Evolutionary conservation across 2,888 invertebrate species (phyloP).

Genomic region (Orthosia gracilis): DNA sequence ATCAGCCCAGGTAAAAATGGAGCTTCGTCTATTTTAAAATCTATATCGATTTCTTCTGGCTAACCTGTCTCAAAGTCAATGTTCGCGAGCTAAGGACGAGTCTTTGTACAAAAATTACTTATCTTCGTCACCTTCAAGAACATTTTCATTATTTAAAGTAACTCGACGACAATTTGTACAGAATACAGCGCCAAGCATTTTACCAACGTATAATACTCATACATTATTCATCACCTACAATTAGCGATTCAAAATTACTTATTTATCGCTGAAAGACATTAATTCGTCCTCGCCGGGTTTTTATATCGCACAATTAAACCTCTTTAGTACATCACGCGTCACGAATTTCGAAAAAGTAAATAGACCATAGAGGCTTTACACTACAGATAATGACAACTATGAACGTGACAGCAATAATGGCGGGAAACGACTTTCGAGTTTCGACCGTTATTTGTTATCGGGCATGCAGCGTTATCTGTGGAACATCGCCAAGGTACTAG

Average conservation of each 20-base stretch:
- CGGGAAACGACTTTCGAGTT: slow-evolving; percentile 75
- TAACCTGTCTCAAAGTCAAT: slow-evolving; percentile 46
- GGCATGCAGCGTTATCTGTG: slow-evolving; percentile 78
- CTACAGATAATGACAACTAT: slow-evolving; percentile 76
- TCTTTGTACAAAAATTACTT: slow-evolving; percentile 53
- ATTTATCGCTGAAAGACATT: slow-evolving; percentile 68
- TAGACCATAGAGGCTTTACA: slow-evolving; percentile 77
- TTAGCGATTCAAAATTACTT: slow-evolving; percentile 71
- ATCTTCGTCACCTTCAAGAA: slow-evolving; percentile 63
- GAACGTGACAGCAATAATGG: slow-evolving; percentile 81
- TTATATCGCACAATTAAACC: slow-evolving; percentile 68
- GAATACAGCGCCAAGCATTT: slow-evolving; percentile 55
- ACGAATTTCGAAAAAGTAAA: slow-evolving; percentile 79
- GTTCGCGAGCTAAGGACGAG: slow-evolving; percentile 45
- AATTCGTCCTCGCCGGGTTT: slow-evolving; percentile 63
- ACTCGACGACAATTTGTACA: slow-evolving; percentile 60
- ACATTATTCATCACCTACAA: slow-evolving; percentile 67
- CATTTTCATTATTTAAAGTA: slow-evolving; percentile 67
- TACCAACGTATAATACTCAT: slow-evolving; percentile 62
- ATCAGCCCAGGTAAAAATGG: slow-evolving; percentile 14
- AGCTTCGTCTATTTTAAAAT: slow-evolving; percentile 3
- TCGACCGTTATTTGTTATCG: slow-evolving; percentile 85
- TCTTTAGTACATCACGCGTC: slow-evolving; percentile 74
- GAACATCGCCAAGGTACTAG: slow-evolving; percentile 76
- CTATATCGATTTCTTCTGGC: slow-evolving; percentile 19